Base-by-base conservation (phyloP, 2,113 vertebrate species). In the Hippopotamus amphibius region DNA sequence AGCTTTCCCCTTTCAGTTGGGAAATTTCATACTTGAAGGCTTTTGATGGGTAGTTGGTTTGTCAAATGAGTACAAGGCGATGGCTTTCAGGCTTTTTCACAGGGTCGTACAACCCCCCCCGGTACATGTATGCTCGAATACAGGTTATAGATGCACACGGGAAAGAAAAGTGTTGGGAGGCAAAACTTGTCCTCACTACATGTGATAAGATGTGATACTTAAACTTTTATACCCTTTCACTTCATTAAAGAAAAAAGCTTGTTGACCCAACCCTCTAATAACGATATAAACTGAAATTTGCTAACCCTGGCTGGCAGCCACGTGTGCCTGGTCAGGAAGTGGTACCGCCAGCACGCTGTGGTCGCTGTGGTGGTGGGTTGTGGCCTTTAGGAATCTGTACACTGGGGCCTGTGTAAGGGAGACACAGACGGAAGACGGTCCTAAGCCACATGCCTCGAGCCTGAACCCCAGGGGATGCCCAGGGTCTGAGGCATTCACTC, bases 331-430 rank as follows among this genome's bases (percentile, higher is more conserved):
- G 37, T 68, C 41, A 43, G 81, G 46, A 43, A 5, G 17, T 2
- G 2, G 8, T 19, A 14, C 8, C 0, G 0, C 55, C 30, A 15
- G 65, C 0, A 2, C 7, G 16, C 41, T 13, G 2, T 1, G 26
- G 50, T 33, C 0, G 22, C 43, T 22, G 6, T 63, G 10, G 43
- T 15, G 61, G 41, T 22, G 53, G 19, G 28, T 22, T 43, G 53
- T 11, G 28, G 41, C 33, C 6, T 85, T 33, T 41, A 2, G 3
- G 66, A 22, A 22, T 68, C 17, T 0, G 1, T 10, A 66, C 43
- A 9, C 22, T 14, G 7, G 26, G 46, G 57, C 33, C 41, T 4
- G 1, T 13, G 28, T 28, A 77, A 28, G 28, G 53, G 84, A 53
- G 50, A 41, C 66, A 53, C n/a, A 41, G 63, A 15, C 8, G 12